Percentiles rank a stretch among this genome's conserved stretches.
phyloP scores from a whole-genome alignment of 2,888 invertebrate species.

The Synanthedon formicaeformis region DNA sequence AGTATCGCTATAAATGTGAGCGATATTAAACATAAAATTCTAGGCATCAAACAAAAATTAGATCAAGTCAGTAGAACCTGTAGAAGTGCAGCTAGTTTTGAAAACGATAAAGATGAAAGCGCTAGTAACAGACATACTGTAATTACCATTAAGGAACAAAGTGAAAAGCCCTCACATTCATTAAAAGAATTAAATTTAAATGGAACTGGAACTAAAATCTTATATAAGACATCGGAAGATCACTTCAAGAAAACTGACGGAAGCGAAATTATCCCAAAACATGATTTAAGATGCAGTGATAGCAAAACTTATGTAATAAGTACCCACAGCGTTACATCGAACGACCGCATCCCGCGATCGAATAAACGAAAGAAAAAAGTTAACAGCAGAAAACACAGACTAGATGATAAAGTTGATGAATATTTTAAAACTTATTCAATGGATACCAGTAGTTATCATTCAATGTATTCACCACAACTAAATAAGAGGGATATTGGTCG shows the following conservation, averaged over 20 bases:
- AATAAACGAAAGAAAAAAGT: conserved; percentile 20
- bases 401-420: conserved; percentile 11
- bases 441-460: conserved; percentile 34
- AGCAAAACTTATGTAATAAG: neutral
- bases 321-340: neutral
- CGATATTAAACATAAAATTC: conserved; percentile 44
- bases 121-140: conserved; percentile 11
- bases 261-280: conserved; percentile 12
- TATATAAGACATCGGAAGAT: conserved; percentile 30
- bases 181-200: conserved; percentile 10
- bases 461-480: conserved; percentile 13
- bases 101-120: conserved; percentile 14
- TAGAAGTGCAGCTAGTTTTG: conserved; percentile 24
- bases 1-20: conserved; percentile 44
- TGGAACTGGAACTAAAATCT: conserved; percentile 25
- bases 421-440: conserved; percentile 15
- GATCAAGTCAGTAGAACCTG: conserved; percentile 39
- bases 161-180: conserved; percentile 9
- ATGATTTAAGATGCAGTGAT: neutral
- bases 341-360: conserved; percentile 5
- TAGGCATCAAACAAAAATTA: conserved; percentile 37
- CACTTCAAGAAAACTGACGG: conserved; percentile 23
- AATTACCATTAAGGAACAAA: conserved; percentile 11
- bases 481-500: neutral
- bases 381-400: conserved; percentile 16